Base-by-base conservation (phyloP, 2,888 invertebrate species). In the Microchrysa polita region DNA sequence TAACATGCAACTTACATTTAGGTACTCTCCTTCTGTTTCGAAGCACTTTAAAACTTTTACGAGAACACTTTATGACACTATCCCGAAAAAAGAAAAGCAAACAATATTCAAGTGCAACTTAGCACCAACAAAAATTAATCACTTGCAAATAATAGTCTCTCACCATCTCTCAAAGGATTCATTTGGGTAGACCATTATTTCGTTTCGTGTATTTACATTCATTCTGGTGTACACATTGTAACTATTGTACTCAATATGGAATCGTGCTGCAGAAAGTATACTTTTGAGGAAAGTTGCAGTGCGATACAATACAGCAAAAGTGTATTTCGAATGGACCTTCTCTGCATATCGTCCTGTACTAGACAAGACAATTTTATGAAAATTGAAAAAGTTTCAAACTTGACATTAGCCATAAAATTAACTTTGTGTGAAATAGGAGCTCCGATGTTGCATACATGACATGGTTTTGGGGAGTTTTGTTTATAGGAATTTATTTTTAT, bases 311-410 rank as follows among this genome's bases (percentile, higher is more conserved):
- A 12, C 14, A 12, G 22, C 20, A 59, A n/a, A n/a, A 20, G 14
- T 23, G 23, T n/a, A n/a, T n/a, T n/a, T n/a, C n/a, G n/a, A n/a
- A n/a, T n/a, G n/a, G n/a, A n/a, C n/a, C n/a, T n/a, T n/a, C n/a
- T n/a, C n/a, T n/a, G n/a, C n/a, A n/a, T n/a, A n/a, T n/a, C n/a
- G n/a, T n/a, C n/a, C n/a, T n/a, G n/a, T n/a, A n/a, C 20, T n/a
- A 20, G 48, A 65, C 65, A 65, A 65, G 65, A 65, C 48, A 65
- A 65, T 44, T 65, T 65, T 44, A 65, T 65, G 65, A 65, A 65
- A 44, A 65, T 65, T 65, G 65, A 65, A 65, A 65, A 65, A 65
- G 44, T 65, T 65, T 65, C 20, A 14, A 18, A 48, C 65, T 65
- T 22, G 18, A 14, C 65, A 44, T 65, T 65, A 22, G 7, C 65